These are phyloP conservation scores for Dinomys branickii DNA, from an alignment of 2,113 vertebrate genomes.

Conservation along the genomic window DNA sequence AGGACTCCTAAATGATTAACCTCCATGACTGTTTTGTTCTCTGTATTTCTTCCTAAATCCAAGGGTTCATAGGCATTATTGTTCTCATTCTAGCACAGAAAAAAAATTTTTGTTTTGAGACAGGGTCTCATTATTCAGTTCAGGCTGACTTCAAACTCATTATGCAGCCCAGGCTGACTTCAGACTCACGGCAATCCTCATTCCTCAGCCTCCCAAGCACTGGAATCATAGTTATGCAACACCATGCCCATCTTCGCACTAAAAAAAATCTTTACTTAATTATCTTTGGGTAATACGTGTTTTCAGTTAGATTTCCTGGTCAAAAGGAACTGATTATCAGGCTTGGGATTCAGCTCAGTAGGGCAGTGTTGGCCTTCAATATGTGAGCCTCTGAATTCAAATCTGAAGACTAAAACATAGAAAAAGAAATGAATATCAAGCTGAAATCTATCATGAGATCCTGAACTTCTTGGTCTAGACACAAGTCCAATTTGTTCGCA, in stretches of 20 bases:
- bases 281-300: not conserved
- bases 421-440: not conserved
- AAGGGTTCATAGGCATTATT: accelerated
- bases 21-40: not conserved
- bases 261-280: not conserved
- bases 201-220: not conserved
- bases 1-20: not conserved
- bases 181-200: too few species aligned
- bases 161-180: not conserved
- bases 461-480: not conserved
- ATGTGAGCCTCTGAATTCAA: not conserved
- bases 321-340: not conserved
- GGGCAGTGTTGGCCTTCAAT: not conserved
- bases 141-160: not conserved
- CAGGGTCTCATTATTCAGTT: not conserved
- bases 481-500: not conserved
- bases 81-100: not conserved
- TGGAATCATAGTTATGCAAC: not conserved
- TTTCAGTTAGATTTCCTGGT: not conserved
- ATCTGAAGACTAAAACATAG: not conserved
- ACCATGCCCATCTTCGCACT: not conserved
- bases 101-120: not conserved
- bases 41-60: not conserved
- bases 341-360: not conserved
- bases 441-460: not conserved